phyloP scores from a whole-genome alignment of 2,113 vertebrate species.

The Tetraodon nigroviridis region DNA sequence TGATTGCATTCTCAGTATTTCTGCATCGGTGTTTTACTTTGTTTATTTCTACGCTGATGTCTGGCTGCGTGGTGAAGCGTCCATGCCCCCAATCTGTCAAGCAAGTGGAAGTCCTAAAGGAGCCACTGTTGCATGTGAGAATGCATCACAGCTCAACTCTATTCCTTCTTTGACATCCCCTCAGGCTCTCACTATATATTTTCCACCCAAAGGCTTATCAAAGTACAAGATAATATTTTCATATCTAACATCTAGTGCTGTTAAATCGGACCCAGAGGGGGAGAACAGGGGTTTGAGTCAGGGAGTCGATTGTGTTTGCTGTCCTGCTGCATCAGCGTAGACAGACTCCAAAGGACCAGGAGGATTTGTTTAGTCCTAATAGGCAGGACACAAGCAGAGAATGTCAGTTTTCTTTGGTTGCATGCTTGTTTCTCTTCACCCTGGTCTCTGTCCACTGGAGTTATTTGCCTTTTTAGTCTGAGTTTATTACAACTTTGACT shows the following conservation, averaged over 20 bases:
- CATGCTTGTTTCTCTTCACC: conserved; percentile 21
- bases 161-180: conserved; percentile 13
- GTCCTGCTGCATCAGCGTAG: conserved; percentile 53
- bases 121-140: background rate
- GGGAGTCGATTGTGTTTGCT: conserved; percentile 30
- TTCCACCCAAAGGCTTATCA: conserved; percentile 35
- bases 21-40: conserved; percentile 62
- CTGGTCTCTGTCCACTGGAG: conserved; percentile 7
- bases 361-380: conserved; percentile 58
- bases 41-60: conserved; percentile 56
- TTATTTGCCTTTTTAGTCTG: conserved; percentile 6
- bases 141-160: conserved; percentile 11
- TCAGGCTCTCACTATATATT: conserved; percentile 22
- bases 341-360: conserved; percentile 16
- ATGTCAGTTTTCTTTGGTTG: conserved; percentile 20
- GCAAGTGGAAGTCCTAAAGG: conserved; percentile 16
- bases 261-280: conserved; percentile 30
- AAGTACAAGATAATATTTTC: conserved; percentile 58
- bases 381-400: conserved; percentile 27
- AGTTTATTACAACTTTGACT: background rate
- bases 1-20: conserved; percentile 63
- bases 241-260: conserved; percentile 44
- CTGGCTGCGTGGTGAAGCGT: conserved; percentile 38
- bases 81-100: conserved; percentile 8
- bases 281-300: conserved; percentile 43